phyloP scores from a whole-genome alignment of 2,113 vertebrate genomes.

The Calonectris borealis region DNA sequence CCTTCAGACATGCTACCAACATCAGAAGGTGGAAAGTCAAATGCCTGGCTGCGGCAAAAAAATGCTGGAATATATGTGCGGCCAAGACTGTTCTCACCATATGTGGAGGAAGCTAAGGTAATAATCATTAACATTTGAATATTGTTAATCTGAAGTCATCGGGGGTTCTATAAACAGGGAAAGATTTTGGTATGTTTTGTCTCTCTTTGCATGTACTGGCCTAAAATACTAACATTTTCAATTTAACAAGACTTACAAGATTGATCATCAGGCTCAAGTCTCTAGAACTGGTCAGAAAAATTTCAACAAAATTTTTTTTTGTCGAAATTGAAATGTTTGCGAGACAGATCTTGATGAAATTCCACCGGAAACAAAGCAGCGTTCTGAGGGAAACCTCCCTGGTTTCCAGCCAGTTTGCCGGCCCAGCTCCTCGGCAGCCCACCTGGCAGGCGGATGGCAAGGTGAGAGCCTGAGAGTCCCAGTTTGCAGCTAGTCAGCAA shows the following conservation, averaged over 20 bases:
- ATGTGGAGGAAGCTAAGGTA: conserved; percentile 99
- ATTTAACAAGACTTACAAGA: conserved; percentile 60
- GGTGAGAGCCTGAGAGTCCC: conserved; percentile 67
- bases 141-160: background rate
- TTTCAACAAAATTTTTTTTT: conserved; percentile 66
- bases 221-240: conserved; percentile 64
- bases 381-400: conserved; percentile 69
- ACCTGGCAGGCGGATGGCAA: conserved; percentile 64
- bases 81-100: conserved; percentile 87
- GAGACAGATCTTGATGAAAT: conserved; percentile 68
- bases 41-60: conserved; percentile 95
- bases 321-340: conserved; percentile 65
- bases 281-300: conserved; percentile 66
- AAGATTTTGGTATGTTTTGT: conserved; percentile 15
- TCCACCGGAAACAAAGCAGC: conserved; percentile 65
- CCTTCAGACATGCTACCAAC: conserved; percentile 97
- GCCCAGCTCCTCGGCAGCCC: conserved; percentile 67
- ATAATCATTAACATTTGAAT: background rate
- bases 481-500: conserved; percentile 55
- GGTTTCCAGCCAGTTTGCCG: conserved; percentile 69
- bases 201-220: conserved; percentile 52
- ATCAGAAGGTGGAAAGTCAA: conserved; percentile 93
- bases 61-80: conserved; percentile 95
- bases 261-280: conserved; percentile 63
- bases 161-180: conserved; percentile 34